Conservation (phyloP, 2,113 vertebrate species). For the Pandion haliaetus region DNA sequence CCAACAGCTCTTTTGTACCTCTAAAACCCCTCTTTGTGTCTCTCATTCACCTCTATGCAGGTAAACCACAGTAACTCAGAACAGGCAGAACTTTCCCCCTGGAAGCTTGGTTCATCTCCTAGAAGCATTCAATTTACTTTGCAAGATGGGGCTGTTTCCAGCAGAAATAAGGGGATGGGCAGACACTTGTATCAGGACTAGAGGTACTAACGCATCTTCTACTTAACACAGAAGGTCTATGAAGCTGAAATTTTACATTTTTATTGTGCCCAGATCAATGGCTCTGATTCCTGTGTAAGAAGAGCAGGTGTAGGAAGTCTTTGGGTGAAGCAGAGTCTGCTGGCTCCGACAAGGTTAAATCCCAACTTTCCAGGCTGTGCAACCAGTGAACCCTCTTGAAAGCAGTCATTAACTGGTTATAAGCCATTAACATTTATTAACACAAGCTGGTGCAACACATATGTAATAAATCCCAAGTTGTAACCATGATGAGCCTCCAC, state of each 20-base stretch:
- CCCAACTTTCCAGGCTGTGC: background rate
- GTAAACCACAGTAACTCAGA: background rate
- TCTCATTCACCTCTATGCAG: fast-evolving
- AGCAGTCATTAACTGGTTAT: background rate
- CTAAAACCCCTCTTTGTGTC: background rate
- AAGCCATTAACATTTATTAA: background rate
- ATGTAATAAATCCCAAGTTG: background rate
- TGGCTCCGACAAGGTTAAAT: background rate
- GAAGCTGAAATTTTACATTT: background rate
- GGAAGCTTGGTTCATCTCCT: background rate
- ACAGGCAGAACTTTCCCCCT: background rate
- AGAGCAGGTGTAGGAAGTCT: background rate
- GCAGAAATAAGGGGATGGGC: background rate
- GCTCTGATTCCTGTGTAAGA: background rate
- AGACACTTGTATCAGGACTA: background rate
- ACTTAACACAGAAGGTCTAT: background rate
- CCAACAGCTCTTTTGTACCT: fast-evolving
- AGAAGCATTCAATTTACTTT: background rate
- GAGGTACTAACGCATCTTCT: background rate
- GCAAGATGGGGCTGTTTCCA: background rate
- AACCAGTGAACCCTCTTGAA: background rate
- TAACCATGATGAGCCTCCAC: background rate
- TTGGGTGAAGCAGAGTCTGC: background rate
- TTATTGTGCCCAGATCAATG: background rate
- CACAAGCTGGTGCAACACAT: background rate